These are phyloP conservation scores for Dilophus febrilis DNA, from an alignment of 2,888 invertebrate genomes.

Conservation along the genomic window DNA sequence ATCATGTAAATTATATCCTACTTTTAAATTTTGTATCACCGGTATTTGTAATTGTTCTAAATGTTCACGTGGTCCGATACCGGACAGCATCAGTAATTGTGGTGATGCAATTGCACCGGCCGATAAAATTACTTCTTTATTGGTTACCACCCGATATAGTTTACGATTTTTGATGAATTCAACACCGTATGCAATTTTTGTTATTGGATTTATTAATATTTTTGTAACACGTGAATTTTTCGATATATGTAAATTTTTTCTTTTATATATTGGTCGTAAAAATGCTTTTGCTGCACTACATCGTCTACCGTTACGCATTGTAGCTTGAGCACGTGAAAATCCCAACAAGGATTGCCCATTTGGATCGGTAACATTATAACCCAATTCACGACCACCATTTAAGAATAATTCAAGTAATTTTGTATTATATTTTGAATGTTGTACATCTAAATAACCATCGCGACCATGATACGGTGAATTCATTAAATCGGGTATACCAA, in stretches of 20 bases:
- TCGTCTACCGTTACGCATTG: conserved; percentile 50
- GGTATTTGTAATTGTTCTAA: conserved; percentile 40
- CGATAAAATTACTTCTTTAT: conserved; percentile 59
- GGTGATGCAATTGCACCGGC: conserved; percentile 75
- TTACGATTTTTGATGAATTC: conserved; percentile 45
- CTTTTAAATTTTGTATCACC: conserved; percentile 48
- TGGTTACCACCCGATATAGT: conserved; percentile 36
- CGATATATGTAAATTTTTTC: conserved; percentile 52
- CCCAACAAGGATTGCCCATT: conserved; percentile 47
- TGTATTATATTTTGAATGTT: conserved; percentile 44
- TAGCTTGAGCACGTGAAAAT: conserved; percentile 54
- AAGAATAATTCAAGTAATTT: conserved; percentile 45
- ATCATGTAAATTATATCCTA: conserved; percentile 69
- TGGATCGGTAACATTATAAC: conserved; percentile 52
- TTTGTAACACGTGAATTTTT: conserved; percentile 49
- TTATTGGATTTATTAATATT: conserved; percentile 43
- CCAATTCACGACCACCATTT: conserved; percentile 47
- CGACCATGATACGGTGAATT: conserved; percentile 49
- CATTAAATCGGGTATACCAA: conserved; percentile 36
- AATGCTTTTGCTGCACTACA: conserved; percentile 71
- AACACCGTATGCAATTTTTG: conserved; percentile 46
- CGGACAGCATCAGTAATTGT: conserved; percentile 72
- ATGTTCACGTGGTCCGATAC: conserved; percentile 52
- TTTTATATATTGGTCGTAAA: conserved; percentile 43
- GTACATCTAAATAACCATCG: conserved; percentile 51